Percentiles rank a stretch among this genome's conserved stretches.
These are phyloP conservation scores for Tenrec ecaudatus DNA, from an alignment of 2,113 vertebrate genomes.

Conservation along the genomic window DNA sequence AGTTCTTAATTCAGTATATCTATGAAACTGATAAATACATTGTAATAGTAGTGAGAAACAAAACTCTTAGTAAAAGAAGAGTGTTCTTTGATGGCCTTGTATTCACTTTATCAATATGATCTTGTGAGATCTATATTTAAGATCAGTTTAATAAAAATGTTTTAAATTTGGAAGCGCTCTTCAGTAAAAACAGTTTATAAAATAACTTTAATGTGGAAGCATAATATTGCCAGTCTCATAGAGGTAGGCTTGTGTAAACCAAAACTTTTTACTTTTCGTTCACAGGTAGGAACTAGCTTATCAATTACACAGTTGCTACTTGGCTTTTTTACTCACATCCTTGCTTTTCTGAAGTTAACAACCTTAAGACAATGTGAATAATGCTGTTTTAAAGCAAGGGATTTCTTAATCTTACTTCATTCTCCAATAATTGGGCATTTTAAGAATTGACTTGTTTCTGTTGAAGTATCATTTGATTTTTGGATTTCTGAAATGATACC, in stretches of 20 bases:
- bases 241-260: constrained; percentile 25
- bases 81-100: background rate
- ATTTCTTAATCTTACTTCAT: background rate
- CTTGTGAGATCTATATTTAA: constrained; percentile 15
- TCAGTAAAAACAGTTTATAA: constrained; percentile 54
- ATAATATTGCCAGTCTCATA: constrained; percentile 49
- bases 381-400: constrained; percentile 33
- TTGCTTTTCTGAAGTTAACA: constrained; percentile 57
- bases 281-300: constrained; percentile 43
- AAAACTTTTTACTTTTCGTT: constrained; percentile 39
- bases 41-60: constrained; percentile 20
- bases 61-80: constrained; percentile 26
- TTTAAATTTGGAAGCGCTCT: constrained; percentile 41
- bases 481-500: constrained; percentile 23
- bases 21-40: constrained; percentile 19
- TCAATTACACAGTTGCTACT: background rate
- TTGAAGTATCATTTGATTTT: constrained; percentile 59
- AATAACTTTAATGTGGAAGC: constrained; percentile 23
- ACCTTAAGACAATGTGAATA: constrained; percentile 48
- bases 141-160: constrained; percentile 30
- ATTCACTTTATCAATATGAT: constrained; percentile 8
- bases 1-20: constrained; percentile 25
- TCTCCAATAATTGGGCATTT: background rate
- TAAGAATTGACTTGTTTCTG: constrained; percentile 19
- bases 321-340: constrained; percentile 22